Conservation (phyloP, 2,888 invertebrate genomes). For the Lypha dubia region DNA sequence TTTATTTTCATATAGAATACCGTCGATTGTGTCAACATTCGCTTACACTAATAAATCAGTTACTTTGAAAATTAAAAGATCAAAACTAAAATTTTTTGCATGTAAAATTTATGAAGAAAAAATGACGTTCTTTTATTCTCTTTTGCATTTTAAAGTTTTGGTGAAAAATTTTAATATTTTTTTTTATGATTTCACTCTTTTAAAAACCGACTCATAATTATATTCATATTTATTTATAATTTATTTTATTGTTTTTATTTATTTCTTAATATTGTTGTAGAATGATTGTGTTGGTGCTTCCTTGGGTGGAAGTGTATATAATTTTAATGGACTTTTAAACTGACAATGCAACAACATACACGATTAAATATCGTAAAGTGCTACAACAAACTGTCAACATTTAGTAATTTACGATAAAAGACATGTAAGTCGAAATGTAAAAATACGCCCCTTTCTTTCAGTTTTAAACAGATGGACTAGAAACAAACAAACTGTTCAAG, state of each 20-base stretch:
- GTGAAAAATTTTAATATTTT: background rate
- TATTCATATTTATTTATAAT: constrained; percentile 45
- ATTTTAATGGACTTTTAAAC: constrained; percentile 67
- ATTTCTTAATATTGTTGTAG: constrained; percentile 7
- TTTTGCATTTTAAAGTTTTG: too few species aligned
- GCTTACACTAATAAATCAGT: too few species aligned
- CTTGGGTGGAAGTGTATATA: constrained; percentile 32
- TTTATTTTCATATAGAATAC: too few species aligned
- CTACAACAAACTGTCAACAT: constrained; percentile 71
- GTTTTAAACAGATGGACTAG: constrained; percentile 57
- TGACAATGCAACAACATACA: constrained; percentile 62
- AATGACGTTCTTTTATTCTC: too few species aligned
- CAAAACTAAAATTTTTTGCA: too few species aligned
- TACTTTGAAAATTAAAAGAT: too few species aligned
- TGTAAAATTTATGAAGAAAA: too few species aligned
- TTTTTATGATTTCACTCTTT: constrained; percentile 35
- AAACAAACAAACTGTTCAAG: constrained; percentile 13
- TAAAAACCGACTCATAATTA: constrained; percentile 12
- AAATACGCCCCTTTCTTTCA: constrained; percentile 69
- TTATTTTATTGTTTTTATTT: constrained; percentile 34
- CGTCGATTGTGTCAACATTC: too few species aligned
- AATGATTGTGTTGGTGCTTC: background rate
- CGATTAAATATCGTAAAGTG: constrained; percentile 43
- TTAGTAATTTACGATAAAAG: constrained; percentile 69
- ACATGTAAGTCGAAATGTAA: constrained; percentile 54